Conservation (phyloP, 2,888 invertebrate species). For the Lottia gigantea region DNA sequence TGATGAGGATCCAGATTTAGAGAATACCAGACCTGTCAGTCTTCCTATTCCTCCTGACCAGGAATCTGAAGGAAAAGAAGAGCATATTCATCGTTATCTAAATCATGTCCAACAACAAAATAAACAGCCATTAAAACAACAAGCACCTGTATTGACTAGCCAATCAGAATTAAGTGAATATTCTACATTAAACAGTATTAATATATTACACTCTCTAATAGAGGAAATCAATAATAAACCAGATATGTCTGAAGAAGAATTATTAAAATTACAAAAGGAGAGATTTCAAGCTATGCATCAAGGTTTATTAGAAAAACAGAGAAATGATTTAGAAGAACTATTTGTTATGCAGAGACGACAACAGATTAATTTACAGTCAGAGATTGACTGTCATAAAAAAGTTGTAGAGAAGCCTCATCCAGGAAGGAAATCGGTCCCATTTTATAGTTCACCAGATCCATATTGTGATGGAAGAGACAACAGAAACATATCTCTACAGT, state of each 20-base stretch:
- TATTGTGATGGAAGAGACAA: neutral
- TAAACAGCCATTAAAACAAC: neutral
- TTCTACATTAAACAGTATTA: neutral
- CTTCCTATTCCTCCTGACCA: slow-evolving; percentile 28
- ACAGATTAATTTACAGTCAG: slow-evolving; percentile 50
- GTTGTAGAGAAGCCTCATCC: neutral
- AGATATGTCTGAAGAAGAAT: slow-evolving; percentile 43
- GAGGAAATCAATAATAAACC: slow-evolving; percentile 7
- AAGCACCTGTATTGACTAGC: neutral
- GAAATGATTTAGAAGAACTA: slow-evolving; percentile 62
- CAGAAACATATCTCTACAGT: slow-evolving; percentile 30
- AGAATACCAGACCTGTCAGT: slow-evolving; percentile 19
- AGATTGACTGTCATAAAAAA: slow-evolving; percentile 38
- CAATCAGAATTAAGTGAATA: slow-evolving; percentile 8
- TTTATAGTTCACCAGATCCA: neutral
- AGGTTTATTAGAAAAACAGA: slow-evolving; percentile 73
- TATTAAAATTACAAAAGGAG: slow-evolving; percentile 47
- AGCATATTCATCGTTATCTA: slow-evolving; percentile 61
- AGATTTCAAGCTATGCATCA: slow-evolving; percentile 54
- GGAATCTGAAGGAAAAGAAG: slow-evolving; percentile 58
- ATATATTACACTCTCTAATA: neutral
- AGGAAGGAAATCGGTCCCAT: neutral
- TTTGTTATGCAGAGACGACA: slow-evolving; percentile 73
- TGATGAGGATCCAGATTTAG: slow-evolving; percentile 19
- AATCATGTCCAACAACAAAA: slow-evolving; percentile 52